These are phyloP conservation scores for Chymomyza caudatula DNA, from an alignment of 2,888 invertebrate species.

Conservation along the genomic window DNA sequence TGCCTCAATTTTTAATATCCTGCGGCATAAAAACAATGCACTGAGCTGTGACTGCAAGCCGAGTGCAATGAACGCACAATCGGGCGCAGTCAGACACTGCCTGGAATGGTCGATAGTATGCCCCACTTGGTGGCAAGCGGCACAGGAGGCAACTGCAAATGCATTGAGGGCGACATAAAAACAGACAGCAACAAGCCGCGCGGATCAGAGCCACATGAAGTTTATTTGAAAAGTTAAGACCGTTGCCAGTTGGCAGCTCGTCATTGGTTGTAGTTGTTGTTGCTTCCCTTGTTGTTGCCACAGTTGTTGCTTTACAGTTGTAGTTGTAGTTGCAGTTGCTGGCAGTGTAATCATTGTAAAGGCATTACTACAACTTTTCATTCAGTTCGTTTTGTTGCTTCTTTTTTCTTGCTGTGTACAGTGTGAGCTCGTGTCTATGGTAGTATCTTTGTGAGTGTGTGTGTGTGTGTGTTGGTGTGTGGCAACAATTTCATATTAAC, in stretches of 20 bases:
- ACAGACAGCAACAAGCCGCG: conserved; percentile 32
- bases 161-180: background rate
- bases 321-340: conserved; percentile 16
- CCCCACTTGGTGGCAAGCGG: background rate
- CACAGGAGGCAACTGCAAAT: background rate
- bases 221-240: conserved; percentile 66
- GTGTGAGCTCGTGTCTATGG: no score
- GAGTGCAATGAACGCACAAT: conserved; percentile 69
- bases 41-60: conserved; percentile 17
- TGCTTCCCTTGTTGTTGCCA: conserved; percentile 4
- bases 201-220: conserved; percentile 46
- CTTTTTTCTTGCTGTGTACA: conserved; percentile 17
- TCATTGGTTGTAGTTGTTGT: conserved; percentile 17
- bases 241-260: conserved; percentile 39
- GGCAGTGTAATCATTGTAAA: conserved; percentile 56
- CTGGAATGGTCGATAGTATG: background rate
- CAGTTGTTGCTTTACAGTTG: conserved; percentile 6
- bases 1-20: conserved; percentile 54
- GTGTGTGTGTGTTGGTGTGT: conserved; percentile 11
- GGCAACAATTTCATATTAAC: conserved; percentile 45
- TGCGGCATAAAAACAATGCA: conserved; percentile 46
- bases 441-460: background rate
- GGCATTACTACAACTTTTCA: conserved; percentile 63
- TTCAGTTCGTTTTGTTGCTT: conserved; percentile 40
- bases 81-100: conserved; percentile 37